These are phyloP conservation scores for Pristiophorus japonicus DNA, from an alignment of 2,113 vertebrate species.

Conservation along the genomic window DNA sequence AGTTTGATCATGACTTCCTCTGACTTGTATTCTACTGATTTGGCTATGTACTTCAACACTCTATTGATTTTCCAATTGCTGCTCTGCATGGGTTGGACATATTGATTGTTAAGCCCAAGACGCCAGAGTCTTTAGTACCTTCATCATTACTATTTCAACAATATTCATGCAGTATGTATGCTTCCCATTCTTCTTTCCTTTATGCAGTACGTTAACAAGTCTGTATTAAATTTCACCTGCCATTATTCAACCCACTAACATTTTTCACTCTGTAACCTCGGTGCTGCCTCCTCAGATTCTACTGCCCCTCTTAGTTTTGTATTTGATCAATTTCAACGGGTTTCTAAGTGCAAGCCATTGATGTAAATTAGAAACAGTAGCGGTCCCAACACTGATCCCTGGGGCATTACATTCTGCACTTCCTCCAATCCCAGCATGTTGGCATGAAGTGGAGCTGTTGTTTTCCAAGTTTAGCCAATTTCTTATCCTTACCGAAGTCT, in stretches of 20 bases:
- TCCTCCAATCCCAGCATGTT: not conserved
- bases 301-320: not conserved
- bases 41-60: no score
- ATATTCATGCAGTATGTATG: no score
- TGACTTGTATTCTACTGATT: no score
- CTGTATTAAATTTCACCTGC: not conserved
- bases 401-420: no score
- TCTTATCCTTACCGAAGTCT: not conserved
- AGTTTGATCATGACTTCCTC: no score
- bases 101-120: no score
- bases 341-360: not conserved
- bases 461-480: not conserved
- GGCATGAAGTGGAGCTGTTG: not conserved
- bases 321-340: not conserved
- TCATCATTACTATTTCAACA: no score
- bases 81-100: no score
- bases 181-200: no score
- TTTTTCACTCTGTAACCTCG: not conserved
- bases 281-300: not conserved
- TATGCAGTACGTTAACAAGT: not conserved
- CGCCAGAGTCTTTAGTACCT: no score
- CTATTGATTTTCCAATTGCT: no score
- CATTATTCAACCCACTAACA: not conserved
- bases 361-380: not conserved
- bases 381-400: not conserved